phyloP scores from a whole-genome alignment of 2,888 invertebrate species.

The Piscicola geometra region DNA sequence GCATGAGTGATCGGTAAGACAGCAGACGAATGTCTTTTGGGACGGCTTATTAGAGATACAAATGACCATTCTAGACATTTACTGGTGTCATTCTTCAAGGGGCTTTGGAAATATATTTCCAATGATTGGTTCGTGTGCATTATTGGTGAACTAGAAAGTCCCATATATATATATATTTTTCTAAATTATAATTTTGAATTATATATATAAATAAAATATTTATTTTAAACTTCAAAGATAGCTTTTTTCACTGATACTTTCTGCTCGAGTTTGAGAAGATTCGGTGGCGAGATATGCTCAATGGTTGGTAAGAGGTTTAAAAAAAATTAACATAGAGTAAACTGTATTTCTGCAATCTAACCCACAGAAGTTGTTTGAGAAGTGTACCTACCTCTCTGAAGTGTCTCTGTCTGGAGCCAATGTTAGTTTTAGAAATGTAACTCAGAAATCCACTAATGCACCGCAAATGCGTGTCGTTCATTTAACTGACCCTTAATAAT shows the following conservation, averaged over 20 bases:
- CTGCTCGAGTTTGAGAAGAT: background rate
- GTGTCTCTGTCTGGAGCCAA: background rate
- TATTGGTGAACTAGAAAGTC: background rate
- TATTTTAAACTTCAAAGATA: background rate
- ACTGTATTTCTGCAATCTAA: background rate
- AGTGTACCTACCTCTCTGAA: background rate
- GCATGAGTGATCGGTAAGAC: slow-evolving; percentile 5
- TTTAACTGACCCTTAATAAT: too few relatives aligned
- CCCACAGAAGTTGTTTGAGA: background rate
- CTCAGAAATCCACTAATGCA: too few relatives aligned
- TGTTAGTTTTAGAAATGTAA: background rate
- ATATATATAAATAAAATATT: too few relatives aligned
- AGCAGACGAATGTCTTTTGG: background rate
- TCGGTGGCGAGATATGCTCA: background rate
- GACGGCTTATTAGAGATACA: background rate
- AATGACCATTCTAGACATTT: background rate
- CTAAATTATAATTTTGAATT: too few relatives aligned
- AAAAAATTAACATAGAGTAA: background rate
- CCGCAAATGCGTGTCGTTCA: too few relatives aligned
- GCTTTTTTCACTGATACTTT: background rate
- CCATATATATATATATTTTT: background rate
- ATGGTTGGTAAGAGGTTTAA: background rate
- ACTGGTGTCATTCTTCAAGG: background rate
- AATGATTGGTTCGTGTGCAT: background rate
- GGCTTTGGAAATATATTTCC: background rate